phyloP scores from a whole-genome alignment of 2,113 vertebrate species.

The human (Homo sapiens) region DNA sequence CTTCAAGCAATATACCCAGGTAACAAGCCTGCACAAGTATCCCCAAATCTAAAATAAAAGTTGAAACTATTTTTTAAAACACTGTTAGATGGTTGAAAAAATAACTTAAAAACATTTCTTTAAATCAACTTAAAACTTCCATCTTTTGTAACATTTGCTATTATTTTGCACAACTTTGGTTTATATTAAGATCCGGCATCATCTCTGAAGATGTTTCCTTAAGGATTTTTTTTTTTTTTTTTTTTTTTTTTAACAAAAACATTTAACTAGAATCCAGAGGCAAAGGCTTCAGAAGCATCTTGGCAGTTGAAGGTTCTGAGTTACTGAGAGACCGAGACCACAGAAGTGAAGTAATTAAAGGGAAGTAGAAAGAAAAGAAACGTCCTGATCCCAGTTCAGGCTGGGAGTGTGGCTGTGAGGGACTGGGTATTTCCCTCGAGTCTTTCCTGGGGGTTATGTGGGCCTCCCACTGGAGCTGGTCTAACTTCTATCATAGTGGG shows the following conservation, averaged over 20 bases:
- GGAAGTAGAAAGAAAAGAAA: neutral
- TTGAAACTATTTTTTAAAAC: neutral
- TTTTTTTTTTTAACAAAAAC: neutral
- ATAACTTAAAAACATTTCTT: neutral
- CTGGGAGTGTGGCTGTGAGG: fast-evolving
- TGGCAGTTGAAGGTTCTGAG: neutral
- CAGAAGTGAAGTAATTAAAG: neutral
- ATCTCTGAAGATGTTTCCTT: neutral
- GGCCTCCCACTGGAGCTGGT: neutral
- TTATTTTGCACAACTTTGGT: neutral
- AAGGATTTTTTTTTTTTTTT: neutral
- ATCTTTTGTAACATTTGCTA: neutral
- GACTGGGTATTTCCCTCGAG: neutral
- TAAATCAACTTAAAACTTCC: neutral
- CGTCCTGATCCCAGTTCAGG: neutral
- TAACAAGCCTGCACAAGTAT: too few relatives aligned
- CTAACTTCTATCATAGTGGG: neutral
- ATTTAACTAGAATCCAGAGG: neutral
- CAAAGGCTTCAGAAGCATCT: neutral
- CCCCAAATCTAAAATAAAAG: too few relatives aligned
- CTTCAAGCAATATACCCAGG: too few relatives aligned
- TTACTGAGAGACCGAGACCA: neutral
- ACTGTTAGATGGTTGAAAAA: neutral
- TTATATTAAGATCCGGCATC: neutral
- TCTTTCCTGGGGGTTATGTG: neutral